Conservation (phyloP, 1,140 invertebrate genomes). For the Drosophila subpulchrella region DNA sequence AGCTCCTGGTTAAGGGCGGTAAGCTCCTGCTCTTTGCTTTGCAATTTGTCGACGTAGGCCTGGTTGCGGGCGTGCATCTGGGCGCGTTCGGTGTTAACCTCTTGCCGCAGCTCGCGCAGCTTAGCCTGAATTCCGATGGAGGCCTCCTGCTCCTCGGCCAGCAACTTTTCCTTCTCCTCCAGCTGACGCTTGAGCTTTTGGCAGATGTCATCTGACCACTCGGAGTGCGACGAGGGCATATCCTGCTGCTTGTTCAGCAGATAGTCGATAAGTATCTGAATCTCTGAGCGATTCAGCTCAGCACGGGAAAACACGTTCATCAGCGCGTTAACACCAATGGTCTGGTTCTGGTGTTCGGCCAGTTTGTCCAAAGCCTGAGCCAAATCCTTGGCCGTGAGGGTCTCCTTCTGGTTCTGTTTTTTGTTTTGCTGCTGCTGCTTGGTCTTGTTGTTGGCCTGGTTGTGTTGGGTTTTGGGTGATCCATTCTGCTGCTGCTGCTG, state of each 20-base stretch:
- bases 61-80: constrained; percentile 86
- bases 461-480: constrained; percentile 74
- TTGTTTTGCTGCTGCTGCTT: constrained; percentile 67
- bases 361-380: constrained; percentile 70
- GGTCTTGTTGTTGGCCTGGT: constrained; percentile 59
- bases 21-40: constrained; percentile 73
- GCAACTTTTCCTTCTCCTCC: constrained; percentile 91
- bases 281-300: constrained; percentile 92
- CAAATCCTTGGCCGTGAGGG: constrained; percentile 66
- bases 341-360: constrained; percentile 71
- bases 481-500: constrained; percentile 67
- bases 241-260: constrained; percentile 94
- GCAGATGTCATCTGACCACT: constrained; percentile 95
- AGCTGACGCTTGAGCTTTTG: constrained; percentile 94
- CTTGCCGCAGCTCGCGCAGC: constrained; percentile 90
- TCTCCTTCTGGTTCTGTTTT: constrained; percentile 73
- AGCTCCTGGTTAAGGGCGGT: constrained; percentile 69
- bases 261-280: constrained; percentile 94
- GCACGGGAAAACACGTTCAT: constrained; percentile 91
- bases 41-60: constrained; percentile 76
- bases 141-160: constrained; percentile 90
- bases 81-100: constrained; percentile 88
- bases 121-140: constrained; percentile 89
- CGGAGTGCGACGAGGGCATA: constrained; percentile 89
- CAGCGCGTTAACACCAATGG: constrained; percentile 87